Base-by-base conservation (phyloP, 2,113 vertebrate species). In the Bufo gargarizans region DNA sequence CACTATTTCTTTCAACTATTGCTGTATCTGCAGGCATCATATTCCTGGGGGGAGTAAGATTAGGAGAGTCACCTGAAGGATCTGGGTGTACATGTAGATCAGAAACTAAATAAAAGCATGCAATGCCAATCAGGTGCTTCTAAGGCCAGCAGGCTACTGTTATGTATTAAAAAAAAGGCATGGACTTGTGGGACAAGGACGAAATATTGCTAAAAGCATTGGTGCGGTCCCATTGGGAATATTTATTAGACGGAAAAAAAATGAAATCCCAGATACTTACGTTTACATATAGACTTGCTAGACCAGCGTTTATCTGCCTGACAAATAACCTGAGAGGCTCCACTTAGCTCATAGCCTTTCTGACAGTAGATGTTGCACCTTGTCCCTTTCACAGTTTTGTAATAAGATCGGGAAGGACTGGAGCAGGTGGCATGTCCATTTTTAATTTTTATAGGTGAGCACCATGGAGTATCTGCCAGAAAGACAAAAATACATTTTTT, bases 221-320 rank as follows among this genome's bases (percentile, higher is more conserved):
- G 33, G 33, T 33, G 33, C 33, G 33, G 33, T 33, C 33, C 33
- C 1, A 33, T 58, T 0, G 11, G 3, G 43, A 45, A 14, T 14
- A 4, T 0, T 1, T 14, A 49, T 50, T 50, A 49, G 16, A n/a
- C 16, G 5, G 19, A 19, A 9, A 19, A 77, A n/a, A 77, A n/a
- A 20, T n/a, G 1, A 50, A 77, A 72, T 47, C 13, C 49, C 6
- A 58, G 22, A 77, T 87, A 95, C 95, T 97, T 91, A 99, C 98
- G 97, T 93, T 97, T 94, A 93, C 98, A 99, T 86, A 95, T 93
- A 88, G 96, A 97, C 90, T 97, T 99, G 72, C 96, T 96, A 19
- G 98, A 99, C 98, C 98, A 99, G 90, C 95, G 96, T 91, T 96
- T 99, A 93, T 93, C 97, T 89, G 96, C 93, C 93, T 99, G 97